Evolutionary conservation across 2,888 invertebrate species (phyloP).

Genomic region (Theretra japonica): DNA sequence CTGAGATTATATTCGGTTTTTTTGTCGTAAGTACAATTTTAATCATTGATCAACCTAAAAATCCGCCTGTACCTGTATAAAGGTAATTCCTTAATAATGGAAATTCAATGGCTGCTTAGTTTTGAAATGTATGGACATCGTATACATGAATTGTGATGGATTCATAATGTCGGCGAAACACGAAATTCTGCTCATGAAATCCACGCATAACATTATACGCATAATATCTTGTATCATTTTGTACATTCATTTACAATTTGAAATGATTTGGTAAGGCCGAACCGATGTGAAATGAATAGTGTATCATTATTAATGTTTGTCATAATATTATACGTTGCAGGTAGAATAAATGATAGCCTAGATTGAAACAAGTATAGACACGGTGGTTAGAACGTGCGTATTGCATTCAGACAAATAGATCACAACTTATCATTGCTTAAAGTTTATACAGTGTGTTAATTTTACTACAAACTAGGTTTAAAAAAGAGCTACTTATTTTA

Average conservation of each 20-base stretch:
- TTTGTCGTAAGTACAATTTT: too few relatives aligned
- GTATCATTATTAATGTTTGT: not conserved
- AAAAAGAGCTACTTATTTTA: too few relatives aligned
- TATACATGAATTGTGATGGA: not conserved
- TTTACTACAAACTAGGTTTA: too few relatives aligned
- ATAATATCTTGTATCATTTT: not conserved
- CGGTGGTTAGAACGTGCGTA: too few relatives aligned
- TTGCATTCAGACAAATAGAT: too few relatives aligned
- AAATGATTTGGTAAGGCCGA: not conserved
- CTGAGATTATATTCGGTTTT: too few relatives aligned
- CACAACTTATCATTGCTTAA: too few relatives aligned
- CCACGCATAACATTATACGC: not conserved
- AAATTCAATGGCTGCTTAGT: not conserved
- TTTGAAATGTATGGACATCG: not conserved
- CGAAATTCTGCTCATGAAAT: not conserved
- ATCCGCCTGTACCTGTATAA: not conserved
- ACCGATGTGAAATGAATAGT: not conserved
- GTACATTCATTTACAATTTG: not conserved
- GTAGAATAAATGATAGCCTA: not conserved
- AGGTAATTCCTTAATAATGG: too few relatives aligned
- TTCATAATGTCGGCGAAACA: not conserved
- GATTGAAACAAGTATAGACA: too few relatives aligned
- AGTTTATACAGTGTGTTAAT: too few relatives aligned
- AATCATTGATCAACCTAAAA: too few relatives aligned
- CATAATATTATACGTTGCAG: not conserved